Evolutionary conservation across 35 echinoderm and acorn worm genomes (phyloP).

Genomic region (Chiridota heheva): DNA sequence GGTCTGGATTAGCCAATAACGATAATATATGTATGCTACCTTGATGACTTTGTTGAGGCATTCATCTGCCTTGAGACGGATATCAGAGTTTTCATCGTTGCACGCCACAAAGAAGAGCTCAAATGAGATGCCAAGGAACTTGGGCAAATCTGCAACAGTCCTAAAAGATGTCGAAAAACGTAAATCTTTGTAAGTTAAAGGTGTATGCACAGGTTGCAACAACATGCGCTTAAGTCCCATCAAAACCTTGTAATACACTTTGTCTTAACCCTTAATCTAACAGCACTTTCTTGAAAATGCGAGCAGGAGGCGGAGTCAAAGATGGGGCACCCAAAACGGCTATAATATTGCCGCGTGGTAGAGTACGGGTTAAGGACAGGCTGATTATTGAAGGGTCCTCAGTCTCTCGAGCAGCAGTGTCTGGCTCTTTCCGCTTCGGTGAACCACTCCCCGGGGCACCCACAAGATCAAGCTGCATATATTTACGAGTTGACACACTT

Average conservation of each 20-base stretch:
- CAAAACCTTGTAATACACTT: background rate
- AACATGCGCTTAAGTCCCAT: background rate
- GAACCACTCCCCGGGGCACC: background rate
- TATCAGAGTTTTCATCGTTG: constrained; percentile 76
- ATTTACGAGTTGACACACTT: too few relatives aligned
- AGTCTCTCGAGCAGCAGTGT: background rate
- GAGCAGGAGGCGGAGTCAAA: too few relatives aligned
- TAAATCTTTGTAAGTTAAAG: background rate
- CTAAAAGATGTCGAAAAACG: constrained; percentile 17
- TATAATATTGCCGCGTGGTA: too few relatives aligned
- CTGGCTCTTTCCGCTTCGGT: background rate
- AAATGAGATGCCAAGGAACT: constrained; percentile 88
- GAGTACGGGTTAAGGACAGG: too few relatives aligned
- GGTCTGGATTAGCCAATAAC: too few relatives aligned
- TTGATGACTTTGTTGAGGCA: constrained; percentile 87
- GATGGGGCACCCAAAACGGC: too few relatives aligned
- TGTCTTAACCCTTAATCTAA: too few relatives aligned
- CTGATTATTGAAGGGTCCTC: too few relatives aligned
- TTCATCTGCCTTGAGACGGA: constrained; percentile 91
- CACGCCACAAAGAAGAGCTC: constrained; percentile 81
- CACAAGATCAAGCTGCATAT: too few relatives aligned
- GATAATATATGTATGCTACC: constrained; percentile 36
- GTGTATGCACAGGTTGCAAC: background rate
- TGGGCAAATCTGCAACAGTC: constrained; percentile 82
- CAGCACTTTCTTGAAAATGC: background rate